Base-by-base conservation (phyloP, 2,113 vertebrate species). In the Baryphthengus martii region DNA sequence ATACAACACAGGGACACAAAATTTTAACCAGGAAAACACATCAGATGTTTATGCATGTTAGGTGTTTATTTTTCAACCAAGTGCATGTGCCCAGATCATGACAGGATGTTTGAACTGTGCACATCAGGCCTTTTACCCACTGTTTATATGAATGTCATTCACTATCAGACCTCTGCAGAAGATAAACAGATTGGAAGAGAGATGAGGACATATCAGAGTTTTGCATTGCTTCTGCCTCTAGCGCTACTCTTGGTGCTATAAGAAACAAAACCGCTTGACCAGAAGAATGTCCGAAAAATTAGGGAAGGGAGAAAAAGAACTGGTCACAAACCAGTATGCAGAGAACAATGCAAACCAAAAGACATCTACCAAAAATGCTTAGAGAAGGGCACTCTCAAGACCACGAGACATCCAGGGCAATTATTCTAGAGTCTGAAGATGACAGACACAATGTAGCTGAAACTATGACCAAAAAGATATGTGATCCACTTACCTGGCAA, bases 101-200 rank as follows among this genome's bases (percentile, higher is more conserved):
- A 94, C 96, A 97, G 94, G 96, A 97, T 97, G 96, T 97, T 97
- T 96, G 96, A 97, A 86, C 92, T 86, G 77, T 45, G 88, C 73
- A 96, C 93, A 94, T 97, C 94, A 92, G 88, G 96, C 92, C 95
- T 94, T 68, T 47, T 61, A 76, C 77, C 61, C 89, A 71, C 89
- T 97, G 97, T 95, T 97, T 97, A 97, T 94, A 75, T 49, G 89
- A 95, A 71, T 76, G 94, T 95, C 97, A 96, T 63, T 97, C 96
- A 96, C 72, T 93, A 93, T 89, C 96, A 77, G 95, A 71, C 63
- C 66, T 70, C 65, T 59, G 63, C 3, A 24, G 93, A 97, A 97
- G 94, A 97, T 50, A 97, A 97, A 97, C 84, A 97, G 96, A 96
- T 95, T 61, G 79, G 79, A 82, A 79, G 90, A 86, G 92, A 95